Base-by-base conservation (phyloP, 2,113 vertebrate species). In the Chrysochloris asiatica region DNA sequence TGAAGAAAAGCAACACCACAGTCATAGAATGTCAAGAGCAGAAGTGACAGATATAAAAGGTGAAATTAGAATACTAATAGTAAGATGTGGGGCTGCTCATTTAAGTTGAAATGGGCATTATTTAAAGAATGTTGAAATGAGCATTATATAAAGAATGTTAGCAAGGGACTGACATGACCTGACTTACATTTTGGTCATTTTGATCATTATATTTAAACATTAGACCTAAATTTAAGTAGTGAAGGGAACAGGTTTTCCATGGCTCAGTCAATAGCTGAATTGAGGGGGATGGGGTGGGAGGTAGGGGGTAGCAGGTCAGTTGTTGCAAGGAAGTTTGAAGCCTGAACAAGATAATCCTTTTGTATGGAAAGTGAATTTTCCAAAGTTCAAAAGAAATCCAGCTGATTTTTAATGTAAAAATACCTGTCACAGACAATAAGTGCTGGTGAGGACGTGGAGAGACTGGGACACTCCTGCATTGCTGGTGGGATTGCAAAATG, bases 11-110 rank as follows among this genome's bases (percentile, higher is more conserved):
- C 19, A 82, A 78, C 8, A 9, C 12, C 50, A 65, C 28, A 4
- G 5, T 47, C 21, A 22, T 72, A 0, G 0, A 28, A 28, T 50
- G n/a, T 30, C n/a, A n/a, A n/a, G n/a, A n/a, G n/a, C n/a, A n/a
- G 24, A 56, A 17, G n/a, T 61, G 10, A 11, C 22, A 92, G 19
- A n/a, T 19, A 12, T 36, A 17, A 13, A 84, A 54, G 12, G 6
- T 30, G 13, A 65, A 22, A 16, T 33, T 28, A 77, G 14, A n/a
- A n/a, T 56, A 22, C 54, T 13, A 0, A 61, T 61, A 11, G 73
- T 38, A 59, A 36, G 3, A 78, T 30, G 6, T 52, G 2, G 21
- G 30, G 48, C 0, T 47, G 33, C 52, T 73, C 77, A 36, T 30
- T 30, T 16, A 45, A 73, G 17, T 33, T 22, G 52, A 84, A 87